Percentiles rank a stretch among this genome's conserved stretches.
Evolutionary conservation across 2,888 invertebrate species (phyloP).

Genomic region (Zelleria hepariella): DNA sequence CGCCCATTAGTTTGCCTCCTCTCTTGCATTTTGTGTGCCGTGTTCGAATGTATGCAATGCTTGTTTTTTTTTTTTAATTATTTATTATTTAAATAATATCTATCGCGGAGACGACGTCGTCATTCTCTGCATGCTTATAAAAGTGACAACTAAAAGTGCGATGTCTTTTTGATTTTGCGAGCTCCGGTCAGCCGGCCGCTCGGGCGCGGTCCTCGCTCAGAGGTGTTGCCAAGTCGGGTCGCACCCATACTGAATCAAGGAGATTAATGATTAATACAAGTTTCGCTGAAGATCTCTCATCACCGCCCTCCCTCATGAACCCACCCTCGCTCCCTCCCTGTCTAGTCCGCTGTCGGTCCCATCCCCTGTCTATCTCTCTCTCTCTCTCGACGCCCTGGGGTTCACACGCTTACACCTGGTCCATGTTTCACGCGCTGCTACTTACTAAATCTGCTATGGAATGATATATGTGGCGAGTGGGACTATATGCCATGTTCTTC

Average conservation of each 20-base stretch:
- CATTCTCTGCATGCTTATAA: constrained; percentile 54
- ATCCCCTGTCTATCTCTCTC: too few relatives aligned
- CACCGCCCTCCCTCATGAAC: constrained; percentile 34
- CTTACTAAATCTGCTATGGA: constrained; percentile 56
- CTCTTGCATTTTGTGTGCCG: constrained; percentile 56
- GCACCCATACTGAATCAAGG: constrained; percentile 65
- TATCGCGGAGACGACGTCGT: constrained; percentile 33
- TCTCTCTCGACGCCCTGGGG: constrained; percentile 20
- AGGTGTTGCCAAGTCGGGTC: constrained; percentile 37
- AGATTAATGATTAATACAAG: constrained; percentile 48
- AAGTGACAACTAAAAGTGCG: constrained; percentile 54
- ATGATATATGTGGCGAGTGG: constrained; percentile 54
- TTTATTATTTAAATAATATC: constrained; percentile 18
- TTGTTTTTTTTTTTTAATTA: constrained; percentile 25
- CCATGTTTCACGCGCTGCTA: constrained; percentile 67
- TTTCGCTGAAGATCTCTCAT: constrained; percentile 72
- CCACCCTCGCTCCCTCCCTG: constrained; percentile 14
- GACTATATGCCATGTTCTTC: constrained; percentile 70
- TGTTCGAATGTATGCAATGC: constrained; percentile 36
- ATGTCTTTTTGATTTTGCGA: constrained; percentile 66
- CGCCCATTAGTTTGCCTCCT: constrained; percentile 53
- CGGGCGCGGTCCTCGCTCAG: constrained; percentile 26
- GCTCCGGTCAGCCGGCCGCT: constrained; percentile 20
- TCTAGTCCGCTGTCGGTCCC: constrained; percentile 15
- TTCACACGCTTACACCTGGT: constrained; percentile 62